Evolutionary conservation across 2,113 vertebrate species (phyloP), one percentile per base, ranked within the genome.

Genomic region (Platysteira castanea): DNA sequence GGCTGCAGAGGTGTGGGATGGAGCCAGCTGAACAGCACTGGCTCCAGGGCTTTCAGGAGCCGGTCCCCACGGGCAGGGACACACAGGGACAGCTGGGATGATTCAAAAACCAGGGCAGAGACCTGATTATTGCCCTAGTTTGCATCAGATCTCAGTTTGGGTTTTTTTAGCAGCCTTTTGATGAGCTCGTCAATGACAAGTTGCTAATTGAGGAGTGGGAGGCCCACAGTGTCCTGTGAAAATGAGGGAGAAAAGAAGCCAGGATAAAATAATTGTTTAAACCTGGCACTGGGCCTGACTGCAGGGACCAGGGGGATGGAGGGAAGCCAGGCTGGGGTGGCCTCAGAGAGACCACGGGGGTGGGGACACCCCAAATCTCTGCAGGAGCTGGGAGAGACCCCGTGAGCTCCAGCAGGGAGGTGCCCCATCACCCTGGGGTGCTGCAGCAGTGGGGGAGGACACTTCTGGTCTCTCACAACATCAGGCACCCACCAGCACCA

Each of bases 91-190:
- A 26, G 23, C 81, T 9, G 26, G 57, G 46, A 15, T 33, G 31
- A 41, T 70, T 69, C 57, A 9, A 61, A 84, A 95, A 86, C 10
- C n/a, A 90, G 92, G 90, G 0, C 90, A 90, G 37, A 77, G 83
- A 93, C 88, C 85, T 95, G 85, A 53, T 93, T 86, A 50, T 20
- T 90, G 90, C 63, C 88, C 95, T 82, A 93, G 53, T 90, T 97
- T 67, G 68, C 65, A 67, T 57, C 60, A 46, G 76, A 56, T 30
- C 71, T 85, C 81, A 30, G 19, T 19, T 53, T 10, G 30, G 28
- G 15, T 13, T 59, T 88, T 93, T 91, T 89, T 39, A 78, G 49
- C 61, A 79, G 74, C 21, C 7, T 92, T 93, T 83, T 76, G 87
- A 88, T 82, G 76, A 93, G 37, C 42, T 86, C 3, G 3, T 76